Evolutionary conservation across 2,113 vertebrate species (phyloP), one percentile per base, ranked within the genome.

Genomic region (Phocoena phocoena): DNA sequence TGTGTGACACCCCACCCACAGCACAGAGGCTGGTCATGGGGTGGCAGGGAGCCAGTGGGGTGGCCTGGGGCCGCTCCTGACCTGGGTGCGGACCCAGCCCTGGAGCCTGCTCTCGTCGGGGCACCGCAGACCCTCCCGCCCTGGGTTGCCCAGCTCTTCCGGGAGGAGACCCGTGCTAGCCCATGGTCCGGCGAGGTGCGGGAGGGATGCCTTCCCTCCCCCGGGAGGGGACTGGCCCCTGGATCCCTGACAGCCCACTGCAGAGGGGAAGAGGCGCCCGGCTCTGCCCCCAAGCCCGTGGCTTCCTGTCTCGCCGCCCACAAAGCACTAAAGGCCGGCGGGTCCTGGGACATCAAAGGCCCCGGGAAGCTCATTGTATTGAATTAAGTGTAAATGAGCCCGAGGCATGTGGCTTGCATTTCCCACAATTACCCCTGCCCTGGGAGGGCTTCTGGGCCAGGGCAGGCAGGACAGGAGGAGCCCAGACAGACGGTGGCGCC

Each of bases 301-400:
- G 85, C 88, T 95, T 98, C 95, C 93, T 93, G 89, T 76, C 67
- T 93, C 23, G 18, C 90, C 67, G 92, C 68, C 88, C 90, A 33
- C 89, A 93, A 53, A 95, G 60, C 88, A 41, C 81, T 73, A 58
- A 93, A 87, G 96, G 85, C 93, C 44, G 0, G 21, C 53, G 21
- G 92, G 93, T 38, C 93, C 84, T 4, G n/a, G 28, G 33, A 96
- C 97, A 77, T 97, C 96, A 96, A 97, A 96, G 96, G 92, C 91
- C 92, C 76, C n/a, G 53, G 95, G 84, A 82, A 93, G 90, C 87
- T 65, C 77, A 14, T 79, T 70, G 92, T 21, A 28, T 20, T 65
- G 92, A 95, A 92, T 96, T 86, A 89, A 92, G 96, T 87, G 70
- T 84, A 81, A 97, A 87, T 62, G 83, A 77, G 23, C n/a, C 83